These are phyloP conservation scores for Dolichallabes microphthalmus DNA, from an alignment of 2,113 vertebrate species.

Conservation along the genomic window DNA sequence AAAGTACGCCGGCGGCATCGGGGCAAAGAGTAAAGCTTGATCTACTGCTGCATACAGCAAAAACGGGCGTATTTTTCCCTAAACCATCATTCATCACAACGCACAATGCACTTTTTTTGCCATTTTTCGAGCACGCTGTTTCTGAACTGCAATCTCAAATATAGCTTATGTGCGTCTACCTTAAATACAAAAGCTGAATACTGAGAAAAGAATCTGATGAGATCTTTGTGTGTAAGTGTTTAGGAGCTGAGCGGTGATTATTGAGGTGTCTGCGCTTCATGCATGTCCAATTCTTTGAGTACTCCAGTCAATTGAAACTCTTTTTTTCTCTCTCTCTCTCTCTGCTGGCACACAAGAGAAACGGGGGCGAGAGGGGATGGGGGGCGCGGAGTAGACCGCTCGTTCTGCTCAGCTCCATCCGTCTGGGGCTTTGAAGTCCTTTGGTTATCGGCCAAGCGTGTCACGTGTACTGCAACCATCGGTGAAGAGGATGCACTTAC, in stretches of 20 bases:
- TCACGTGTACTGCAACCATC: constrained; percentile 51
- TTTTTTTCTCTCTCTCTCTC: constrained; percentile 29
- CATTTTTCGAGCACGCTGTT: background rate
- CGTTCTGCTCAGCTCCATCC: constrained; percentile 19
- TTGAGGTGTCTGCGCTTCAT: constrained; percentile 39
- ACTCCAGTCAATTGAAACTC: constrained; percentile 31
- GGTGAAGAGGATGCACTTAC: constrained; percentile 44
- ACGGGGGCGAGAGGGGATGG: background rate
- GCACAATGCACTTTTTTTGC: background rate
- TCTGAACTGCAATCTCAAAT: constrained; percentile 15
- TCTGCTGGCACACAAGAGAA: constrained; percentile 47
- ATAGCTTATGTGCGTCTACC: background rate
- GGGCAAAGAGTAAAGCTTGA: constrained; percentile 22
- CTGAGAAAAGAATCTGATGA: constrained; percentile 17
- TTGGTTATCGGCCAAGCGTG: constrained; percentile 50
- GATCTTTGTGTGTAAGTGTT: constrained; percentile 22
- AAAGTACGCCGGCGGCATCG: constrained; percentile 22
- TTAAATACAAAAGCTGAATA: background rate
- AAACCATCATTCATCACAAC: constrained; percentile 2
- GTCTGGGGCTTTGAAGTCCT: constrained; percentile 55
- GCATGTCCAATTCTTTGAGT: constrained; percentile 46
- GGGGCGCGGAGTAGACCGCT: constrained; percentile 7
- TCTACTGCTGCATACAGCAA: constrained; percentile 1
- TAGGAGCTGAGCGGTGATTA: constrained; percentile 38
- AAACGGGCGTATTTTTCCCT: background rate